These are phyloP conservation scores for Dorcus hopei DNA, from an alignment of 2,888 invertebrate species.

Conservation along the genomic window DNA sequence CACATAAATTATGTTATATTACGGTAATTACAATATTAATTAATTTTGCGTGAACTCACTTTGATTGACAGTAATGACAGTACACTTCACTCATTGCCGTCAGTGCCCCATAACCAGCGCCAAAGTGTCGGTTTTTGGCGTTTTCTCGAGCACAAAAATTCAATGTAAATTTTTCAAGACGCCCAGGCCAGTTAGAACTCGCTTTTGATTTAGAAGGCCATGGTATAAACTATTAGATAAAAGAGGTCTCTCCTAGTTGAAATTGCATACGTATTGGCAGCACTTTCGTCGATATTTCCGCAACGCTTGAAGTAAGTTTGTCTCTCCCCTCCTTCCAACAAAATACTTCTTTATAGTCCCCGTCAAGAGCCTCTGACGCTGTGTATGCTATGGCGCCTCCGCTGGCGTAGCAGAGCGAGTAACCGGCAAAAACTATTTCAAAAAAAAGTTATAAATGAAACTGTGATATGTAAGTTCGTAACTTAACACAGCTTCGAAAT, in stretches of 20 bases:
- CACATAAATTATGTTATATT: too few relatives aligned
- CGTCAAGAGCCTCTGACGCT: background rate
- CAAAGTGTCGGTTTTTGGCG: too few relatives aligned
- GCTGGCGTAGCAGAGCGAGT: background rate
- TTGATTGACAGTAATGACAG: too few relatives aligned
- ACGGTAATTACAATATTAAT: too few relatives aligned
- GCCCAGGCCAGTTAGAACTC: too few relatives aligned
- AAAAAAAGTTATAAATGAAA: constrained; percentile 10
- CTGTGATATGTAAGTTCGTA: constrained; percentile 4
- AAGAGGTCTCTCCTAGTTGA: background rate
- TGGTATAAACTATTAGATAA: background rate
- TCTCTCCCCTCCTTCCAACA: background rate
- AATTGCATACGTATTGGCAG: background rate
- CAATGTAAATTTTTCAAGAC: too few relatives aligned
- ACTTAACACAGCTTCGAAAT: background rate
- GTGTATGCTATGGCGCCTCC: background rate
- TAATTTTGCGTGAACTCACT: too few relatives aligned
- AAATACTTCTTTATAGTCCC: background rate
- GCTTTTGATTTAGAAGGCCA: too few relatives aligned
- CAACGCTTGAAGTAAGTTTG: too few relatives aligned
- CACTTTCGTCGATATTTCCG: background rate
- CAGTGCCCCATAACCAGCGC: too few relatives aligned
- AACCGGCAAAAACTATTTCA: background rate
- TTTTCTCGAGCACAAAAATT: too few relatives aligned
- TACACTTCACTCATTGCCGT: too few relatives aligned